Evolutionary conservation across 2,797 vertebrate species (phyloP), one percentile per base, ranked within the genome.

Genomic region (Lateolabrax maculatus): DNA sequence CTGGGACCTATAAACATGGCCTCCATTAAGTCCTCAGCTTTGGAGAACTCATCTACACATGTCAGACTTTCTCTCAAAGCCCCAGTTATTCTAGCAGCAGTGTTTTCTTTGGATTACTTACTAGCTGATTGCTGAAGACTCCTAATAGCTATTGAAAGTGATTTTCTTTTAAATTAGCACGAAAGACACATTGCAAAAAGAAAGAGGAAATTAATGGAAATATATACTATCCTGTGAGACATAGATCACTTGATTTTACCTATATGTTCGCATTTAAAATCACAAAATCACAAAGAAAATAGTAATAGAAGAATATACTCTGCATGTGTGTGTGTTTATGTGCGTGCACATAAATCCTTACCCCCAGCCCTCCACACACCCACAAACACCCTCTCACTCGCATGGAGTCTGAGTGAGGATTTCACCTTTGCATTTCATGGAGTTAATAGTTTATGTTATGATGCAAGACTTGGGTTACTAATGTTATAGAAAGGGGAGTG

Each of bases 11-110:
- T 75, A 90, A 94, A 94, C 90, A 87, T 78, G 85, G 80, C 67
- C 85, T 84, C 87, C 63, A 91, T 93, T 91, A 92, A 89, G 81
- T 86, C 86, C 84, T 88, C 76, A 34, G 86, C 87, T 90, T 86
- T 74, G 71, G 84, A 27, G 21, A 87, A 87, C 87, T 76, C 80
- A 80, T 81, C 80, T 84, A 89, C 87, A 91, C 90, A 87, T 85
- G 90, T 91, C 83, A 71, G 84, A 79, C 79, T 86, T 87, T 90
- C 75, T 74, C 80, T 81, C 80, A 82, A 71, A 88, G 81, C 84
- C 84, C n/a, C 75, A 92, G 87, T 92, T 93, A 86, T 93, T 91
- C 52, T 74, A 87, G 70, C 80, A 61, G 6, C 65, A 80, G 78
- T 80, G 81, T 86, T 90, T 85, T 77, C 75, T 84, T 83, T 69